Conservation (phyloP, 1,140 invertebrate genomes). For the Nasonia longicornis region DNA sequence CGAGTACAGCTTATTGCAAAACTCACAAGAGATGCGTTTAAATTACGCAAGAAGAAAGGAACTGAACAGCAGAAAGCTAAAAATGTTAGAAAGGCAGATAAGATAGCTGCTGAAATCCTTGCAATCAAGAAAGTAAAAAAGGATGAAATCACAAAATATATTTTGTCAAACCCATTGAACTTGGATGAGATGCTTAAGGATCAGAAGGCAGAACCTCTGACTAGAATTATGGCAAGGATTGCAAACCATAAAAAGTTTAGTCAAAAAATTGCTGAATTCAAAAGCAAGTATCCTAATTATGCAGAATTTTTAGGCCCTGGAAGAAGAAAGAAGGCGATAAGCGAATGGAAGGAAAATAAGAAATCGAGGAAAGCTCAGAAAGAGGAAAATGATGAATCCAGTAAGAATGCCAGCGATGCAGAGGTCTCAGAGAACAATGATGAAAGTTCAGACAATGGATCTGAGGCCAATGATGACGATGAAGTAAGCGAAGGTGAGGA, state of each 20-base stretch:
- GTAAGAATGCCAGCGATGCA: background rate
- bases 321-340: conserved; percentile 48
- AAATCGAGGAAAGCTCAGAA: conserved; percentile 36
- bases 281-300: conserved; percentile 61
- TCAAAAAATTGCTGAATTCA: conserved; percentile 55
- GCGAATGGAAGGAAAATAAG: conserved; percentile 45
- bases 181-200: conserved; percentile 54
- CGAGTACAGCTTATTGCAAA: conserved; percentile 55
- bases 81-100: conserved; percentile 55
- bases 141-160: conserved; percentile 62
- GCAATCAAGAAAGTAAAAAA: conserved; percentile 59
- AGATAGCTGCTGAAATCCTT: conserved; percentile 54
- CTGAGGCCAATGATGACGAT: conserved; percentile 15
- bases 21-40: conserved; percentile 55
- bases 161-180: conserved; percentile 50
- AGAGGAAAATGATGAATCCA: conserved; percentile 1
- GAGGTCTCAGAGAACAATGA: background rate
- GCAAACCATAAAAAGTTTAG: conserved; percentile 53
- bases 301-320: conserved; percentile 47
- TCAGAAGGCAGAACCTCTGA: conserved; percentile 37
- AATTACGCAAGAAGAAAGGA: conserved; percentile 55
- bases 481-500: conserved; percentile 15
- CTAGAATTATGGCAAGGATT: conserved; percentile 54
- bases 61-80: conserved; percentile 57
- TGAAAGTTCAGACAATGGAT: conserved; percentile 21